These are phyloP conservation scores for Pelobates fuscus DNA, from an alignment of 2,113 vertebrate species.

Conservation along the genomic window DNA sequence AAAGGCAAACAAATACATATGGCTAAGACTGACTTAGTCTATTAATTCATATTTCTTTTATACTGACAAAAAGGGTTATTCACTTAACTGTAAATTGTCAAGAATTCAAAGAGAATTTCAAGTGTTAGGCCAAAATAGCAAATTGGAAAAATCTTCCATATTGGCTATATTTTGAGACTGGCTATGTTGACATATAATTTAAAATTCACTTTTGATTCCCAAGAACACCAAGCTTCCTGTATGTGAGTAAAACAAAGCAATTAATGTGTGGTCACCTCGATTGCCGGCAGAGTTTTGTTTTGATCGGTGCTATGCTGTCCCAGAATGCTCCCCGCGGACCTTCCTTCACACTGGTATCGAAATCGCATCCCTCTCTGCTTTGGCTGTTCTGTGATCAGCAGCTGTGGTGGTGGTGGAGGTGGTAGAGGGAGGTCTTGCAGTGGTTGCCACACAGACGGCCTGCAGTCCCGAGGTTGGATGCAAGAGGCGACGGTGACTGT, in stretches of 20 bases:
- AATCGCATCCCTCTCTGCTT: slow-evolving; percentile 93
- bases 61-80: too few species aligned
- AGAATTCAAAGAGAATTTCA: too few species aligned
- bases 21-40: too few species aligned
- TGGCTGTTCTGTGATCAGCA: slow-evolving; percentile 86
- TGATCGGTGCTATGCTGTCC: slow-evolving; percentile 81
- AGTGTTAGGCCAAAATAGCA: too few species aligned
- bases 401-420: slow-evolving; percentile 58
- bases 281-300: slow-evolving; percentile 82
- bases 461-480: background rate
- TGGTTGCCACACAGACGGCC: background rate
- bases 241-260: background rate
- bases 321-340: slow-evolving; percentile 88
- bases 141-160: too few species aligned
- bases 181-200: too few species aligned
- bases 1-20: too few species aligned
- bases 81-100: too few species aligned
- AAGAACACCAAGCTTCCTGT: too few species aligned
- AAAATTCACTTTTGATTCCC: too few species aligned
- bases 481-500: slow-evolving; percentile 17
- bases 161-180: too few species aligned
- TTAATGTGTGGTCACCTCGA: slow-evolving; percentile 70
- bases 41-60: too few species aligned
- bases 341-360: slow-evolving; percentile 89
- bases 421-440: background rate